These are phyloP conservation scores for Penaeus chinensis DNA, from an alignment of 1,140 invertebrate species.

Conservation along the genomic window DNA sequence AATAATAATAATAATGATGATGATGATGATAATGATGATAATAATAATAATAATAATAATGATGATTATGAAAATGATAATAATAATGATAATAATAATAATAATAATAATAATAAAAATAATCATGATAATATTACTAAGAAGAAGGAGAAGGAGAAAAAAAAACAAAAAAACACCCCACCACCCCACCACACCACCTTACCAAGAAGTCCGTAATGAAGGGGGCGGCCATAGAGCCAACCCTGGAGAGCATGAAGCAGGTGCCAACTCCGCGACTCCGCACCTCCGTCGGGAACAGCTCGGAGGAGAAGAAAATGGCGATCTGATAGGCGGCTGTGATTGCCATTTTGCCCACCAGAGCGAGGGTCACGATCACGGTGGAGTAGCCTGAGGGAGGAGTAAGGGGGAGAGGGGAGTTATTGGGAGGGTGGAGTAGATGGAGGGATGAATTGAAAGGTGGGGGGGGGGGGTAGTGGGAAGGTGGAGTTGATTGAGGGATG, in stretches of 20 bases:
- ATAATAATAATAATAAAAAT: no score
- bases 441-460: background rate
- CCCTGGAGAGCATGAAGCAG: slow-evolving; percentile 55
- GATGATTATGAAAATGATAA: no score
- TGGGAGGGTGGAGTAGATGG: background rate
- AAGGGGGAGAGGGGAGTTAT: background rate
- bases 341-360: slow-evolving; percentile 84
- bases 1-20: no score
- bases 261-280: slow-evolving; percentile 53
- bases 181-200: background rate
- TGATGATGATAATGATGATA: no score
- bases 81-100: no score
- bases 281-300: slow-evolving; percentile 81
- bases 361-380: slow-evolving; percentile 71
- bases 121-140: no score
- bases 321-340: slow-evolving; percentile 86
- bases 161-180: no score
- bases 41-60: no score
- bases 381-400: background rate
- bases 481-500: background rate
- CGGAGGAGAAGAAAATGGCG: slow-evolving; percentile 89
- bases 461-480: background rate
- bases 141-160: no score
- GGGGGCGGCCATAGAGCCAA: slow-evolving; percentile 57
- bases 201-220: slow-evolving; percentile 50